phyloP scores from a whole-genome alignment of 2,797 vertebrate genomes.

The Phoxinus dragarum region DNA sequence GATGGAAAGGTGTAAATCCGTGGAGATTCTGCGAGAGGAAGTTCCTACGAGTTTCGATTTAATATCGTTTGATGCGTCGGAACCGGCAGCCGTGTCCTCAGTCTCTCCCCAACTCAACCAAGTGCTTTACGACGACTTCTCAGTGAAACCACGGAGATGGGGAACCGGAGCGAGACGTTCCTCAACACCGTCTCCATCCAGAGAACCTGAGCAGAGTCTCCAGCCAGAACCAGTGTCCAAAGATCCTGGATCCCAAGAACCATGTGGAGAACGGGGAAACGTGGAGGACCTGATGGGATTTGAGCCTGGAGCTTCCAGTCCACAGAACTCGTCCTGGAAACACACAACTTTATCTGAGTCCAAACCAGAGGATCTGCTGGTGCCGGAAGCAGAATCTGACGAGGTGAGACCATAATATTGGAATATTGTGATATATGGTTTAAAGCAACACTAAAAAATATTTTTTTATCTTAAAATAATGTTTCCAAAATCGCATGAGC shows the following conservation, averaged over 20 bases:
- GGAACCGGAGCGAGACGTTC: slow-evolving; percentile 48
- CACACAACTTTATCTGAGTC: not conserved
- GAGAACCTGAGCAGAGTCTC: not conserved
- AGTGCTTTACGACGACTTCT: slow-evolving; percentile 72
- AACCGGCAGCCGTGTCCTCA: not conserved
- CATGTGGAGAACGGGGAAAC: not conserved
- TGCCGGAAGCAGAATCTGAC: not conserved
- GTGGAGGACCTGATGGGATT: not conserved
- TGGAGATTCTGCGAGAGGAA: not conserved
- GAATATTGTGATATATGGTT: not conserved
- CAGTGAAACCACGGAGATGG: slow-evolving; percentile 67
- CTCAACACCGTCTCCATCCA: slow-evolving; percentile 8
- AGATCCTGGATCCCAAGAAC: not conserved
- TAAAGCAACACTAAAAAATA: no score
- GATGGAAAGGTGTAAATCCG: not conserved
- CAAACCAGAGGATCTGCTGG: slow-evolving; percentile 3
- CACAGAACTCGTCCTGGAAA: not conserved
- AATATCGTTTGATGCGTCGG: slow-evolving; percentile 61
- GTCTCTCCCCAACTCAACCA: not conserved
- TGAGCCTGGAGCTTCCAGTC: slow-evolving; percentile 1
- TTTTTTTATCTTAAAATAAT: no score
- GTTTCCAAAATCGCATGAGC: no score
- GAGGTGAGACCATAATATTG: not conserved
- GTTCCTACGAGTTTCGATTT: slow-evolving; percentile 39
- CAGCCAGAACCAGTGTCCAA: not conserved